Percentiles rank a stretch among this genome's conserved stretches.
Conservation (phyloP, 2,888 invertebrate species). For the Thyatira batis region DNA sequence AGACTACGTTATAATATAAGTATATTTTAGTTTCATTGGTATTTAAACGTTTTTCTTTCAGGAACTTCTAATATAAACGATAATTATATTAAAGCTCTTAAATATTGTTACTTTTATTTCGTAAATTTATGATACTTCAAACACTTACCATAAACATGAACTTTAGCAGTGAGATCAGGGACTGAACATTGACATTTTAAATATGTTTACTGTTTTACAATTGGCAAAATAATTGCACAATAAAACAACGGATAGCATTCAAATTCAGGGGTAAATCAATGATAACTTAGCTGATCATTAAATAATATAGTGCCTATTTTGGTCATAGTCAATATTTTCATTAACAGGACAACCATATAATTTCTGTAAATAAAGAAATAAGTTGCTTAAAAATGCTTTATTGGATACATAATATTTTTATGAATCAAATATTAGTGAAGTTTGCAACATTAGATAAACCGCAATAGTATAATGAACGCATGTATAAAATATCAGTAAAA, state of each 20-base stretch:
- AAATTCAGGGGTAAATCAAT: background rate
- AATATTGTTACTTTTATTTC: too few relatives aligned
- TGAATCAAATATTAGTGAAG: conserved; percentile 10
- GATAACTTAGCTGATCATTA: too few relatives aligned
- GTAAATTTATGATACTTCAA: too few relatives aligned
- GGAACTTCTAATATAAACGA: too few relatives aligned
- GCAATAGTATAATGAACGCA: conserved; percentile 14
- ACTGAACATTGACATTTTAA: background rate
- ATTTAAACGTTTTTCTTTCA: too few relatives aligned
- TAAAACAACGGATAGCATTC: background rate
- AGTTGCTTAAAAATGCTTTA: too few relatives aligned
- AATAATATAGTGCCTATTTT: too few relatives aligned
- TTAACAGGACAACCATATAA: too few relatives aligned
- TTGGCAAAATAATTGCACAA: background rate
- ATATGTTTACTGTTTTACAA: background rate
- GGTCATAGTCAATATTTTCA: background rate
- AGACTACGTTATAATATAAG: too few relatives aligned
- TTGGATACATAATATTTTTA: background rate
- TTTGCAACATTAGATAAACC: conserved; percentile 19
- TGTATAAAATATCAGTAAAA: conserved; percentile 34
- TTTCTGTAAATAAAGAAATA: too few relatives aligned
- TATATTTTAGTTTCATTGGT: too few relatives aligned
- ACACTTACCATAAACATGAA: background rate
- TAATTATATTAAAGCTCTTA: too few relatives aligned
- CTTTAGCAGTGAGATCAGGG: background rate